A percentile compares a stretch with the other conserved stretches of the same genome.
These are phyloP conservation scores for Hestina assimilis DNA, from an alignment of 1,140 invertebrate species.

Conservation along the genomic window DNA sequence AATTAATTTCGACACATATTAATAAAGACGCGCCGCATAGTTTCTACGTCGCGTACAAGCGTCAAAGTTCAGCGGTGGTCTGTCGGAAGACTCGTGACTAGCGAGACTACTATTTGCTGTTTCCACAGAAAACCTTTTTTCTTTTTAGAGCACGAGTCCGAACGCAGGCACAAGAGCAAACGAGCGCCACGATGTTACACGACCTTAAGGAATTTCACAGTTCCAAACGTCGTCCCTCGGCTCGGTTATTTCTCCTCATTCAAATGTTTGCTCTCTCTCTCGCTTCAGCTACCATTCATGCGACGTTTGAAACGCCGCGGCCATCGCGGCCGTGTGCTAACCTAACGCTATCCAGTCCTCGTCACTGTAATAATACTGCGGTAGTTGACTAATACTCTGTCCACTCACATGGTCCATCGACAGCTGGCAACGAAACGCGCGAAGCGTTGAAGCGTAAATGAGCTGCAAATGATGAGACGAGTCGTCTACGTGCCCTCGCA, in stretches of 20 bases:
- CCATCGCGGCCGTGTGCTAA: constrained; percentile 63
- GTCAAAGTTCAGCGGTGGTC: constrained; percentile 67
- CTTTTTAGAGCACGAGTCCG: constrained; percentile 71
- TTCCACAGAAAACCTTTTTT: constrained; percentile 70
- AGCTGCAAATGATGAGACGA: constrained; percentile 54
- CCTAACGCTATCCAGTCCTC: constrained; percentile 74
- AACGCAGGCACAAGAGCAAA: constrained; percentile 69
- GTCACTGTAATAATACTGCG: constrained; percentile 77
- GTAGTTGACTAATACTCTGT: constrained; percentile 78
- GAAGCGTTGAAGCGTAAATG: constrained; percentile 72
- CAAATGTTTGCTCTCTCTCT: constrained; percentile 70
- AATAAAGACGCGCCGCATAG: constrained; percentile 29
- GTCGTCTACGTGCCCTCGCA: constrained; percentile 65
- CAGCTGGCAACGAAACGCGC: constrained; percentile 72
- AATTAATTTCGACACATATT: constrained; percentile 29
- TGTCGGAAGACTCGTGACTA: constrained; percentile 71
- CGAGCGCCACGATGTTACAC: constrained; percentile 72
- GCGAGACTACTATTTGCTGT: constrained; percentile 73
- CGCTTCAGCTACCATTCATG: constrained; percentile 72
- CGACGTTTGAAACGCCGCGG: constrained; percentile 62
- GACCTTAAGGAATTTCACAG: constrained; percentile 76
- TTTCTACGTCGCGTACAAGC: constrained; percentile 32
- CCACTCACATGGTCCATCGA: constrained; percentile 72
- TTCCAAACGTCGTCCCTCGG: constrained; percentile 55
- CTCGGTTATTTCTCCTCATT: constrained; percentile 62